Percentiles rank a stretch among this genome's conserved stretches.
Conservation (phyloP, 1,140 invertebrate species). For the Scaptomyza graminum region DNA sequence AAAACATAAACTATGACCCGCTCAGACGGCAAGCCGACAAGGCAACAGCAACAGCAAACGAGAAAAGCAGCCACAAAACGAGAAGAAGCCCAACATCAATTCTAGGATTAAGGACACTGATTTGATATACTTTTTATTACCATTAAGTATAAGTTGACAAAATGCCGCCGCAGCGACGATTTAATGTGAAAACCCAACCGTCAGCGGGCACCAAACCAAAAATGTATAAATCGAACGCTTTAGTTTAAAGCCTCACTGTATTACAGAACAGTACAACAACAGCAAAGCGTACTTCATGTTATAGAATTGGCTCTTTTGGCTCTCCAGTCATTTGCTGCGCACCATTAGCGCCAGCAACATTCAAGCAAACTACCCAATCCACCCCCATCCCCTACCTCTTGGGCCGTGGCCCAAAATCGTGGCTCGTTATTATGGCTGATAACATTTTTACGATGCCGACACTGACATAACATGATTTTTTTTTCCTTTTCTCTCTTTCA, state of each 20-base stretch:
- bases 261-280: conserved; percentile 5
- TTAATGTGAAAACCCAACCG: conserved; percentile 43
- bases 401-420: conserved; percentile 67
- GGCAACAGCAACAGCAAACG: conserved; percentile 2
- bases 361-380: conserved; percentile 33
- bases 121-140: conserved; percentile 83
- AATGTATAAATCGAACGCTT: conserved; percentile 49
- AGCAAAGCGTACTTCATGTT: conserved; percentile 5
- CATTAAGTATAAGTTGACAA: conserved; percentile 80
- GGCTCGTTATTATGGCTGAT: conserved; percentile 82
- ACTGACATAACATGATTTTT: conserved; percentile 83
- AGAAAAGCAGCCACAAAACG: conserved; percentile 32
- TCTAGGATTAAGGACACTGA: conserved; percentile 82
- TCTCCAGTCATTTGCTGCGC: conserved; percentile 75
- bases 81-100: conserved; percentile 76
- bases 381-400: conserved; percentile 1
- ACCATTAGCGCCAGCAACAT: conserved; percentile 77
- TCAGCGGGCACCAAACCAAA: not conserved
- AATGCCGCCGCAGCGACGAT: conserved; percentile 61
- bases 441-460: conserved; percentile 82
- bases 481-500: conserved; percentile 22
- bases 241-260: conserved; percentile 63
- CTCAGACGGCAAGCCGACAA: conserved; percentile 23
- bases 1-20: conserved; percentile 48
- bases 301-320: conserved; percentile 30